Evolutionary conservation across 2,888 invertebrate species (phyloP).

Genomic region (Tridacna crocea): DNA sequence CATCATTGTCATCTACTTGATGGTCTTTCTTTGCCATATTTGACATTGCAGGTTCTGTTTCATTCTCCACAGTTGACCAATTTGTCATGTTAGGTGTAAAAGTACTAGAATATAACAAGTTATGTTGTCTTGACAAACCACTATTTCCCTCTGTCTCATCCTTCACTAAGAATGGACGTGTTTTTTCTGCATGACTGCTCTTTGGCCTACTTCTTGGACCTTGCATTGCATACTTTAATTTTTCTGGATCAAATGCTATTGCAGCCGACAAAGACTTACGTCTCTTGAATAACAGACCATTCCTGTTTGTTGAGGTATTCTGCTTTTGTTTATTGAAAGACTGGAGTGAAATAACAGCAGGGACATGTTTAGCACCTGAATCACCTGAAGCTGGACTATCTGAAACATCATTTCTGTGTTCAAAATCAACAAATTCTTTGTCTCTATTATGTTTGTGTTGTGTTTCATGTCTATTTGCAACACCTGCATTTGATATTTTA

Average conservation of each 20-base stretch:
- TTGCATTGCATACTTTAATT: constrained; percentile 12
- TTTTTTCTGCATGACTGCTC: constrained; percentile 15
- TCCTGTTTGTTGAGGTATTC: not conserved
- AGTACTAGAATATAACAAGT: not conserved
- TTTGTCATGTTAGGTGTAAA: not conserved
- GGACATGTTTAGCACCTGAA: constrained; percentile 3
- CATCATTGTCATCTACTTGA: not conserved
- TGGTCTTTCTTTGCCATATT: not conserved
- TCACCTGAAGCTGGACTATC: not conserved
- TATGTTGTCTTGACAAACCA: not conserved
- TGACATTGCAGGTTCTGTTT: not conserved
- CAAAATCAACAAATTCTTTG: not conserved
- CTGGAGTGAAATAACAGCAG: constrained; percentile 11
- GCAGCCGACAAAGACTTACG: constrained; percentile 11
- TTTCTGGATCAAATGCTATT: constrained; percentile 22
- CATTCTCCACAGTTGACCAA: constrained; percentile 15
- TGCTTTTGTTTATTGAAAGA: constrained; percentile 4
- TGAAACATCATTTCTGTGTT: constrained; percentile 11
- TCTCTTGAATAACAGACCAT: constrained; percentile 6
- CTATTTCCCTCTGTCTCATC: not conserved
- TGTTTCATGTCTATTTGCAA: not conserved
- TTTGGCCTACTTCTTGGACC: constrained; percentile 18
- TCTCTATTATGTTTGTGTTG: not conserved
- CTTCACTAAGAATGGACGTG: constrained; percentile 11
- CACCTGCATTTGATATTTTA: not conserved